Evolutionary conservation across 2,888 invertebrate species (phyloP).

Genomic region (Trachelus tabidus): DNA sequence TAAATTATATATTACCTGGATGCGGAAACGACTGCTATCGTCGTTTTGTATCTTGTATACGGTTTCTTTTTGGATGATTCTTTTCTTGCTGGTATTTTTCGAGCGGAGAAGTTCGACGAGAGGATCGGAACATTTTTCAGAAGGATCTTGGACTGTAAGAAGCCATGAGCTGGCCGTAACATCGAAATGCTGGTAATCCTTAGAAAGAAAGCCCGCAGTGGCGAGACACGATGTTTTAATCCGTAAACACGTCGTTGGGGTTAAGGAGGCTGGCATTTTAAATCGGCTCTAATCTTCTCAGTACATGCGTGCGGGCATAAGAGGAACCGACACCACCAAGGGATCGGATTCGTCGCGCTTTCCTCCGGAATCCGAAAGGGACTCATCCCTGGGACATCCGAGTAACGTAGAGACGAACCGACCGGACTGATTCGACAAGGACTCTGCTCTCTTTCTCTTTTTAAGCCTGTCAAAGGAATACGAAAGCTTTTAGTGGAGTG

Average conservation of each 20-base stretch:
- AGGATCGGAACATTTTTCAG: conserved; percentile 41
- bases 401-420: background rate
- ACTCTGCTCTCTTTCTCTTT: conserved; percentile 3
- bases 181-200: conserved; percentile 47
- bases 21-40: no score
- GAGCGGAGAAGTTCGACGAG: conserved; percentile 2
- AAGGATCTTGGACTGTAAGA: conserved; percentile 27
- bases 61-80: background rate
- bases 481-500: background rate
- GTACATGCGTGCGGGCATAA: conserved; percentile 19
- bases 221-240: conserved; percentile 48
- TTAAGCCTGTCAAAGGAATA: background rate
- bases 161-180: conserved; percentile 30
- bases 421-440: conserved; percentile 7
- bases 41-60: background rate
- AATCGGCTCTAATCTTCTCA: conserved; percentile 36
- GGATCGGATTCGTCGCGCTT: conserved; percentile 41
- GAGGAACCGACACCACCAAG: conserved; percentile 5
- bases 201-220: conserved; percentile 39
- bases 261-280: conserved; percentile 23
- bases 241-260: conserved; percentile 52
- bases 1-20: background rate
- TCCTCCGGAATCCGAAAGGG: conserved; percentile 24
- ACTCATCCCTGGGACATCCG: background rate
- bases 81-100: background rate